Evolutionary conservation across 2,113 vertebrate genomes (phyloP), one percentile per base, ranked within the genome.

Genomic region (Solea solea): DNA sequence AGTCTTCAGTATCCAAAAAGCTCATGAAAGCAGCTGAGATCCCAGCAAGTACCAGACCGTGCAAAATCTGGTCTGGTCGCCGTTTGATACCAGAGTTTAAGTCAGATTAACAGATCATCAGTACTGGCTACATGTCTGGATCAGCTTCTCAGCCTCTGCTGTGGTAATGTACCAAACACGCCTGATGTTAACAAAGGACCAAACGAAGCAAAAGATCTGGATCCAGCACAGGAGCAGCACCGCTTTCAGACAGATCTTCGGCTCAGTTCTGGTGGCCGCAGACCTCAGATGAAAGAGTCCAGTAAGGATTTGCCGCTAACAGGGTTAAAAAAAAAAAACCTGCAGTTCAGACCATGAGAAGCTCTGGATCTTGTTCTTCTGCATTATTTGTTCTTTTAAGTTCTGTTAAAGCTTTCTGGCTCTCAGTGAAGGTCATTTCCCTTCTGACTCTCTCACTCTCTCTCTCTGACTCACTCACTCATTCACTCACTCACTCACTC

Each of bases 381-480:
- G 65, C 34, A 49, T 7, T 16, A 16, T 28, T 3, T 45, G 42
- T 50, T 14, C 5, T 0, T 64, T 15, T 49, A 67, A 45, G 9
- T 44, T 11, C 8, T 14, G 7, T 34, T 40, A 8, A 60, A 61
- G 28, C 16, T 48, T 11, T 27, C 41, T 52, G 10, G 0, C 28
- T 51, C 45, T 64, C 21, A 9, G 34, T 9, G 58, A 59, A 13
- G 64, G 5, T 64, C 45, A 0, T 48, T 58, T 3, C 4, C 16
- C 51, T 48, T 2, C 52, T 9, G 10, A 51, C 70, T 53, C 46
- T 25, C 59, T 53, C 53, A 46, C 68, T 57, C 48, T 27, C 13
- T 45, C 45, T 76, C 55, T 55, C 27, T 61, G 27, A 56, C 13
- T 67, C 34, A 34, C 34, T 40, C 1, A 6, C 44, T 46, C 9